phyloP scores from a whole-genome alignment of 2,888 invertebrate genomes.

The Dione juno region DNA sequence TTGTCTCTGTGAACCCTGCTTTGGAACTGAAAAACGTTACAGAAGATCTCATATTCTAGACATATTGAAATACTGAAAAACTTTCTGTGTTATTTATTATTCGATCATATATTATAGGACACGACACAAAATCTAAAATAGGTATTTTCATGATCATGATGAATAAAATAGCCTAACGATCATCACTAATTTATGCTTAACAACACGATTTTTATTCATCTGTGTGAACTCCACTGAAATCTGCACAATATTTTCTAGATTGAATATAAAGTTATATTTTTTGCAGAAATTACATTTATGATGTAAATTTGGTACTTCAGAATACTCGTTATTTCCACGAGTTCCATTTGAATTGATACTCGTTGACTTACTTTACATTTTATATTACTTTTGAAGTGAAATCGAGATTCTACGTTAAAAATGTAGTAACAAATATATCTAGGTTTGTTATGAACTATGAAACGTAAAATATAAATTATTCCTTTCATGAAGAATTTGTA shows the following conservation, averaged over 20 bases:
- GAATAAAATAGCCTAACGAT: neutral
- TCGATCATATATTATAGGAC: no score
- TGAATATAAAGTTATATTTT: conserved; percentile 4
- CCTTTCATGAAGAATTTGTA: neutral
- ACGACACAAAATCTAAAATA: no score
- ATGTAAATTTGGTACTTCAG: conserved; percentile 19
- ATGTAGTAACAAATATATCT: neutral
- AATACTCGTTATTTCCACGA: conserved; percentile 22
- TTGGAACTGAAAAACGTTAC: no score
- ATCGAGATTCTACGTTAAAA: neutral
- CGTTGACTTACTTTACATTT: conserved; percentile 30
- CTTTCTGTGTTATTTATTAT: no score
- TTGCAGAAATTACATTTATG: conserved; percentile 10
- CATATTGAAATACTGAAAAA: no score
- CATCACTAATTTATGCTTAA: neutral
- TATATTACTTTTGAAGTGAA: conserved; percentile 15
- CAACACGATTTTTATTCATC: neutral
- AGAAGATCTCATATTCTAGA: no score
- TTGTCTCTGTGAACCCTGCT: no score
- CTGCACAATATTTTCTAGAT: neutral
- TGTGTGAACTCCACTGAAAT: neutral
- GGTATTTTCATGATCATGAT: neutral
- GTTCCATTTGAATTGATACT: conserved; percentile 21
- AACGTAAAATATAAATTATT: neutral
- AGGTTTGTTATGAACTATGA: no score